Evolutionary conservation across 2,113 vertebrate genomes (phyloP), one percentile per base, ranked within the genome.

Genomic region (Gadus chalcogrammus): DNA sequence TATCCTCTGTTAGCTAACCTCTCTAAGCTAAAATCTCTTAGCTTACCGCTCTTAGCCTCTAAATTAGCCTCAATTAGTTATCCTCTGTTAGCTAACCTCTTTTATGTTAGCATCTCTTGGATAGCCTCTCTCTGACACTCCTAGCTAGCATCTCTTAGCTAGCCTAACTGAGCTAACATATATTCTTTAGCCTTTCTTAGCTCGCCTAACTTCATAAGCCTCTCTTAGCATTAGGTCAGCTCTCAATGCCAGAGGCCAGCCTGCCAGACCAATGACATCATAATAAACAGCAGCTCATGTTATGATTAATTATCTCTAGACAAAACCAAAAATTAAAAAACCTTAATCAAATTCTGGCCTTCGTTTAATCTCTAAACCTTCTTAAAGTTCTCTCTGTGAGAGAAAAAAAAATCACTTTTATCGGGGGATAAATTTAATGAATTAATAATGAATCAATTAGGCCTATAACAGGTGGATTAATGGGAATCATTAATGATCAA

Each of bases 141-240:
- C 1, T 4, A 35, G 31, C 31, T 35, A 35, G 31, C 31, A 4
- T 35, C 31, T 35, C 4, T 35, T 35, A 35, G 31, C 31, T 35
- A 35, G 5, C 31, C 31, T 35, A 35, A 35, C 4, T 4, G 5
- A 35, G 31, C 31, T 35, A 35, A 35, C 31, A 6, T 7, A 35
- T 35, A 35, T 35, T 35, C 6, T 35, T 4, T 35, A 35, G 31
- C 31, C 31, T 35, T 35, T 35, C 31, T 35, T 48, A 48, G 8
- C 42, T 48, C 8, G 42, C 42, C 81, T 78, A 85, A 84, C 88
- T 80, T 79, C 60, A 69, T 74, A 85, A 81, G 64, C 83, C 85
- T 64, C 73, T 77, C 71, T 73, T 79, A 84, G 81, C 31, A 73
- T 71, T 22, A 76, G 72, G 65, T 28, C 38, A 69, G 70, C 58